These are phyloP conservation scores for Noctua pronuba DNA, from an alignment of 2,888 invertebrate genomes.

Conservation along the genomic window DNA sequence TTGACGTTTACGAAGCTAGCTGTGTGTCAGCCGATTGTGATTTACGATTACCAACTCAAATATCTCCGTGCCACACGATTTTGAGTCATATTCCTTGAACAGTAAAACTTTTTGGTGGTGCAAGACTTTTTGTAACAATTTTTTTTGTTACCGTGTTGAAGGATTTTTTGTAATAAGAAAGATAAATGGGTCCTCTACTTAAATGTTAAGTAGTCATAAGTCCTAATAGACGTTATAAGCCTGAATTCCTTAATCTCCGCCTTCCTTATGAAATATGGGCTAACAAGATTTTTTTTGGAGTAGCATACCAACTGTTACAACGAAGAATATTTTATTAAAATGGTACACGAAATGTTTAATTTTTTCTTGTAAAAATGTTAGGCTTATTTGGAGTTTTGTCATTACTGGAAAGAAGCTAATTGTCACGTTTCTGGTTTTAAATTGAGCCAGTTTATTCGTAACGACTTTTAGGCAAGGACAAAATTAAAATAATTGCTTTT, in stretches of 20 bases:
- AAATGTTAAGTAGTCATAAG: slow-evolving; percentile 58
- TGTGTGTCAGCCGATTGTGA: slow-evolving; percentile 68
- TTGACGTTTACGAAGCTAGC: slow-evolving; percentile 72
- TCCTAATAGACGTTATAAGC: slow-evolving; percentile 46
- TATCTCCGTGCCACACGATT: slow-evolving; percentile 25
- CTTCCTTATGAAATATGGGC: slow-evolving; percentile 49
- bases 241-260: slow-evolving; percentile 41
- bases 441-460: background rate
- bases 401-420: slow-evolving; percentile 1
- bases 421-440: slow-evolving; percentile 21
- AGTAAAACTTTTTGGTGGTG: background rate
- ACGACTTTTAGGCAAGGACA: background rate
- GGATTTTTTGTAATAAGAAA: slow-evolving; percentile 63
- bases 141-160: slow-evolving; percentile 41
- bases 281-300: slow-evolving; percentile 43
- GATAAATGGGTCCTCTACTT: slow-evolving; percentile 53
- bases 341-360: background rate
- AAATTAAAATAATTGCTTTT: slow-evolving; percentile 19
- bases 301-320: slow-evolving; percentile 40
- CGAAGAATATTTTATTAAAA: slow-evolving; percentile 44
- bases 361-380: background rate
- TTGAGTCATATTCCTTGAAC: slow-evolving; percentile 24
- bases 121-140: slow-evolving; percentile 17
- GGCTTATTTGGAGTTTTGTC: slow-evolving; percentile 1
- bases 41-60: slow-evolving; percentile 62